Base-by-base conservation (phyloP, 2,888 invertebrate species). In the Ptycholaimellus sp. region DNA sequence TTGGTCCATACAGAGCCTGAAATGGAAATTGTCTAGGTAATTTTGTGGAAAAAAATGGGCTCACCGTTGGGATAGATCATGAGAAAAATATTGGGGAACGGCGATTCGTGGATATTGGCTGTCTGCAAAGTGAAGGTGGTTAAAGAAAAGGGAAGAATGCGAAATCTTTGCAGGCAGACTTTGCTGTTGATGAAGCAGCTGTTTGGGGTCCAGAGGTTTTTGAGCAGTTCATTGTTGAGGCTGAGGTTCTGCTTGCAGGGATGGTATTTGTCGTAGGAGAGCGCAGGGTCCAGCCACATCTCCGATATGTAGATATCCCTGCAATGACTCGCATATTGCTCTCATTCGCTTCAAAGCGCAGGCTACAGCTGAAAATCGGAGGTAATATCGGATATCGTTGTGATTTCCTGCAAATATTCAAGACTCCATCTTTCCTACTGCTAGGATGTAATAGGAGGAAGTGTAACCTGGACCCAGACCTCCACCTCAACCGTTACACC, bases 271-370 rank as follows among this genome's bases (percentile, higher is more conserved):
- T 45, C 41, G 40, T 50, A 56, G 40, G 46, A 46, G 3, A 56
- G 44, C 2, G 51, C 52, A 1, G 51, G 51, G 38, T 56, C 56
- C 27, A 46, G 40, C 56, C 56, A 56, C 45, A 52, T 54, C 38
- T 56, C 56, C 18, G 48, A 49, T 39, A 56, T 55, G 43, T 56
- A 56, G 35, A 56, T 57, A 39, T 56, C 56, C n/a, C n/a, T n/a
- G n/a, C n/a, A n/a, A n/a, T n/a, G n/a, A n/a, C n/a, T n/a, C n/a
- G n/a, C n/a, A n/a, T n/a, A n/a, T n/a, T n/a, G n/a, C n/a, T n/a
- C n/a, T n/a, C n/a, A n/a, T n/a, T n/a, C n/a, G n/a, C n/a, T n/a
- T n/a, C n/a, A n/a, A n/a, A n/a, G n/a, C n/a, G n/a, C n/a, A n/a
- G n/a, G n/a, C n/a, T n/a, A n/a, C 18, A 35, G 35, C 2, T 16